Base-by-base conservation (phyloP, 2,797 vertebrate species). In the Sebastolobus altivelis region DNA sequence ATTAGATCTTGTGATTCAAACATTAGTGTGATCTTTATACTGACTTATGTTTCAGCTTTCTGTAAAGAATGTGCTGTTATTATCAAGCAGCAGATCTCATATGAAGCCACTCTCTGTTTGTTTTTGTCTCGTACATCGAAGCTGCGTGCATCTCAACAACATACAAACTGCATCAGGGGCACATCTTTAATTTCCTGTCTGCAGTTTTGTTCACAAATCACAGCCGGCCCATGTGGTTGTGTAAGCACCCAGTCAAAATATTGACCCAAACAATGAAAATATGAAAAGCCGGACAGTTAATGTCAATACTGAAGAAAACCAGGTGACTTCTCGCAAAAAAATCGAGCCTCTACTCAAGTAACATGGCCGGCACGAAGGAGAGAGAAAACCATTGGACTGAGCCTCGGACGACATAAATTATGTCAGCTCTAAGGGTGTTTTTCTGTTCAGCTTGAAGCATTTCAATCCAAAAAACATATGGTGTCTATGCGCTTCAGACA, bases 391-490 rank as follows among this genome's bases (percentile, higher is more conserved):
- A 80, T 92, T 88, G 78, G 80, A 83, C 61, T 79, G 68, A 80
- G 76, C 79, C 79, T 84, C 72, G 62, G 86, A 80, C 54, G 80
- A 85, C 88, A 89, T 95, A 94, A 95, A 95, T 94, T 90, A 94
- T 89, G 88, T 92, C 88, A 88, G 84, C 75, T 74, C 75, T 73
- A 59, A 83, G 84, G 82, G 82, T 94, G 88, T 92, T 92, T 93
- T 95, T 93, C 88, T 91, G 83, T 89, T 92, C 91, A 81, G 83
- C 82, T 89, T 62, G 62, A 87, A 83, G 75, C 79, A 84, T 90
- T 91, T 89, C 82, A 88, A 95, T 94, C 79, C 78, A 83, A 93
- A 94, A 95, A 95, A 89, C 95, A 96, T 80, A 95, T 96, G 95
- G 81, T 82, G 92, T 88, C 91, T 86, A 66, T 93, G 70, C 75